Percentiles rank a stretch among this genome's conserved stretches.
Evolutionary conservation across 1,140 invertebrate species (phyloP).

Genomic region (Hestina assimilis): DNA sequence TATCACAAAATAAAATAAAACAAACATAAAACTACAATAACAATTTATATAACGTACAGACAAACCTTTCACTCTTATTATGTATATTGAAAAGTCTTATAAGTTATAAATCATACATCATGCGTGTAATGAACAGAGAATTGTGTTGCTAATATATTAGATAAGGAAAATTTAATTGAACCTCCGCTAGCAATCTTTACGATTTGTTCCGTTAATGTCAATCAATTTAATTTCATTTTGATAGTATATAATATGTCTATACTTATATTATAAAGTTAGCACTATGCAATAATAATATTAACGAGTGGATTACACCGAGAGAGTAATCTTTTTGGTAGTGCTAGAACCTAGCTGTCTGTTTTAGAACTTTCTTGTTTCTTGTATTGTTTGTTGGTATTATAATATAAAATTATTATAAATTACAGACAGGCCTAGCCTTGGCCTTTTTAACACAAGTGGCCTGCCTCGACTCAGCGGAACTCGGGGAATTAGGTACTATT

Average conservation of each 20-base stretch:
- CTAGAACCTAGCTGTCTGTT: too few relatives aligned
- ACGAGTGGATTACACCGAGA: too few relatives aligned
- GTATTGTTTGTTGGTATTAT: too few relatives aligned
- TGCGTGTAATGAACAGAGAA: constrained; percentile 30
- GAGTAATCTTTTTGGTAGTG: too few relatives aligned
- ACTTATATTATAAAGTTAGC: too few relatives aligned
- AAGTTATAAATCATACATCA: constrained; percentile 28
- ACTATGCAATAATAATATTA: too few relatives aligned
- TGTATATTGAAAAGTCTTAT: constrained; percentile 10
- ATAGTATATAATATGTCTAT: constrained; percentile 5
- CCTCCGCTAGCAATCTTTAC: constrained; percentile 20
- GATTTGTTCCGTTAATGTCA: constrained; percentile 26
- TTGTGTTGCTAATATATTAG: constrained; percentile 29
- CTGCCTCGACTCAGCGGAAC: too few relatives aligned
- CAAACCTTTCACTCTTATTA: constrained; percentile 22
- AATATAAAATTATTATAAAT: background rate
- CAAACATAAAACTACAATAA: background rate
- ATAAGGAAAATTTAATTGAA: constrained; percentile 31
- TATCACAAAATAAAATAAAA: background rate
- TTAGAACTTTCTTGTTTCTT: too few relatives aligned
- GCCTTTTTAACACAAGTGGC: too few relatives aligned
- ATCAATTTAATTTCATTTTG: constrained; percentile 26
- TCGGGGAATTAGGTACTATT: too few relatives aligned
- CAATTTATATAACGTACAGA: constrained; percentile 7
- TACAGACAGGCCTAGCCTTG: too few relatives aligned